Evolutionary conservation across 2,113 vertebrate genomes (phyloP), one percentile per base, ranked within the genome.

Genomic region (Pituophis catenifer): DNA sequence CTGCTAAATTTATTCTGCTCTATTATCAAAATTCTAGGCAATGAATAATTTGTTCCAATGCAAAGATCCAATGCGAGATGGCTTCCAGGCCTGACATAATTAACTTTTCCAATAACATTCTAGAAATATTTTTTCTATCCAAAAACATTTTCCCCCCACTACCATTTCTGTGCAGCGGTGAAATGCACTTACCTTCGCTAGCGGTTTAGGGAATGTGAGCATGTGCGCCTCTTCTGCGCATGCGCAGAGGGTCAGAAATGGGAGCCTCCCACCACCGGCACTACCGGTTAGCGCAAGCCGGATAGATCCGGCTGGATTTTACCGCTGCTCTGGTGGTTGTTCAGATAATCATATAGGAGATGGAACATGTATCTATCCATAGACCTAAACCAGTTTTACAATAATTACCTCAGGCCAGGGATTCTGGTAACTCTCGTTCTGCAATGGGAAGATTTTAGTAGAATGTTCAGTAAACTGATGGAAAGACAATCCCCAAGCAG

Each of bases 131-230:
- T 93, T 94, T n/a, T 53, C 89, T 1, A 0, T 2, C 57, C n/a
- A 48, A 54, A 54, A 55, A 54, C 6, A 33, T 13, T 23, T 53
- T 33, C 38, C 88, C 0, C 0, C 0, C 0, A 58, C 91, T 24
- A 5, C 75, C 33, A 93, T 44, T 8, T 93, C 50, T 91, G 0
- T 0, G 7, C 48, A 50, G 48, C 6, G 0, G 5, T 50, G 48
- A 50, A 50, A 50, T 50, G 48, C 48, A 50, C 48, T 50, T 50
- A 50, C 48, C 48, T 50, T 50, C 48, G 6, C 48, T 50, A 50
- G 6, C 48, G 5, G 48, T 50, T 50, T 50, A 5, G 6, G 48
- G 48, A 50, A 7, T 50, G 48, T 50, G 48, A 50, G 48, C 48
- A 7, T 50, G 38, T 44, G 38, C 38, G 2, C 38, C 5, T 50